Evolutionary conservation across 2,888 invertebrate genomes (phyloP), one percentile per base, ranked within the genome.

Genomic region (Diarsia rubi): DNA sequence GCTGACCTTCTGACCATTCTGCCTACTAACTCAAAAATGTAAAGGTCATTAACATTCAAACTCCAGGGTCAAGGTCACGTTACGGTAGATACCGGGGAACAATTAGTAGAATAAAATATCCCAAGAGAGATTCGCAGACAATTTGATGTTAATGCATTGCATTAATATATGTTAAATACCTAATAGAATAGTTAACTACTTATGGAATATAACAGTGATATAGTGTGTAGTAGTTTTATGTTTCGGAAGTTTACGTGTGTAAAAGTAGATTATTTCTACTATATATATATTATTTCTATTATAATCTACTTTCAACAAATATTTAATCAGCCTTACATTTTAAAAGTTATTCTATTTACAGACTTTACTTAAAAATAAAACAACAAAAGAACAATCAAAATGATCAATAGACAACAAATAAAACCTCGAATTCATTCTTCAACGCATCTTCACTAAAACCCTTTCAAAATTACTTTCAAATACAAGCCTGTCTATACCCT

Each of bases 401-500:
- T 24, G 5, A 45, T 69, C 24, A 27, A 69, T 47, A 16, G 21
- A 21, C 21, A 24, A 63, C n/a, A 1, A 11, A 72, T 19, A 42
- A 45, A 59, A 19, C 44, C 14, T 5, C 14, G 45, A 47, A 65
- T 60, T 49, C n/a, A 8, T 68, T 57, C 62, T 59, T 27, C 62
- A 78, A 76, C 42, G 37, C 31, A 65, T 68, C 64, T 60, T 27
- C 3, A 21, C 44, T 31, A 66, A 76, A 64, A 37, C 37, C 44
- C 37, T 57, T 63, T 78, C 45, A 54, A 65, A 60, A 63, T 62
- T 47, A 52, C 52, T 79, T 77, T 73, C 73, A 67, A 73, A 82
- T 64, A 62, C 27, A 65, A 74, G 52, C 37, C 19, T 69, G 75
- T 79, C 71, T 72, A 49, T 54, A 45, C 64, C 69, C 72, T 70